Base-by-base conservation (phyloP, 2,797 vertebrate species). In the Halcyon chelicuti region DNA sequence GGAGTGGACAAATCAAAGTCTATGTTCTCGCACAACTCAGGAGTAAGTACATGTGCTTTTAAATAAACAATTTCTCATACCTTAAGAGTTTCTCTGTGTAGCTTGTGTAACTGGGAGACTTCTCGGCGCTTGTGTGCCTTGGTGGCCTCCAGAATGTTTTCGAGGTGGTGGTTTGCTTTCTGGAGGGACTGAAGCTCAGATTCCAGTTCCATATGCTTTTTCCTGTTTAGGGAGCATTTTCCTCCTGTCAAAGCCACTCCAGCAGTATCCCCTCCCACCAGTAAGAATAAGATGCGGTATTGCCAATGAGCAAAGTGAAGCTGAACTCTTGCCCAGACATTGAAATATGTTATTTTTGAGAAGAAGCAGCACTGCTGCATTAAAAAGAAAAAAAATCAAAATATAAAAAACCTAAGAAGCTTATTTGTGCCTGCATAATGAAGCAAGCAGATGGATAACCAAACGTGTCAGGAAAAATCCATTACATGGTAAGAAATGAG, bases 91-190 rank as follows among this genome's bases (percentile, higher is more conserved):
- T 99, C 99, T 42, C 98, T 98, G 1, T 99, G 99, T 60, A 99
- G 98, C 95, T 98, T 99, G 95, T 99, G 99, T 40, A 99, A 97
- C 84, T 99, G 99, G 65, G 98, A 99, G 35, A 99, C 98, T 96
- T 99, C 99, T 61, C 97, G 98, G 47, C 99, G 98, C 93, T 98
- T 99, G 96, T 98, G 98, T 42, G 98, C 98, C 86, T 99, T 99
- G 35, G 99, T 99, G 71, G 99, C 99, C 95, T 99, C 99, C 95
- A 99, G 97, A 97, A 99, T 99, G 46, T 99, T 99, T 97, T 99
- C 99, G 83, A 99, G 98, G 96, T 99, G 99, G 60, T 97, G 97
- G 97, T 99, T 99, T 77, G 99, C 98, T 94, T 99, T 99, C 39
- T 97, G 98, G 65, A 99, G 98, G 96, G 99, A 99, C 33, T 99